These are phyloP conservation scores for Drepana falcataria DNA, from an alignment of 2,888 invertebrate species.

Conservation along the genomic window DNA sequence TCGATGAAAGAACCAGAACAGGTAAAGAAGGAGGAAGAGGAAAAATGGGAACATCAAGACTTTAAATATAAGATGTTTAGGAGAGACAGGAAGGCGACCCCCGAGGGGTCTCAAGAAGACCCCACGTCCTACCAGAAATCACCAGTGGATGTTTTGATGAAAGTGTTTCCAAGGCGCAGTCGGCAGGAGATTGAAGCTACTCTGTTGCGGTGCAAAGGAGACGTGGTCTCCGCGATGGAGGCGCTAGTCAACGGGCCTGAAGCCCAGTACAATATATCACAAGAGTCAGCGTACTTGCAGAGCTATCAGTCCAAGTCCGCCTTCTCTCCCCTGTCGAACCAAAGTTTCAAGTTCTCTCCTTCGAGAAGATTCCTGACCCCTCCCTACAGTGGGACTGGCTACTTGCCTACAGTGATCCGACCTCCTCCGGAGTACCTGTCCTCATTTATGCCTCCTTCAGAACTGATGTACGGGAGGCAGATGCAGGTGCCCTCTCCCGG, in stretches of 20 bases:
- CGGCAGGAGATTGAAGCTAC: slow-evolving; percentile 91
- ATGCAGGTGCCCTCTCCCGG: slow-evolving; percentile 68
- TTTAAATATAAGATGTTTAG: slow-evolving; percentile 68
- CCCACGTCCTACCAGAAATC: slow-evolving; percentile 76
- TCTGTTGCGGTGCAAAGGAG: slow-evolving; percentile 90
- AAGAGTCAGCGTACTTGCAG: slow-evolving; percentile 66
- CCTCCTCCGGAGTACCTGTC: slow-evolving; percentile 73
- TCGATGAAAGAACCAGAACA: slow-evolving; percentile 85
- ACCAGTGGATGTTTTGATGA: slow-evolving; percentile 91
- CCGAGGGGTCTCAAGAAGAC: slow-evolving; percentile 41
- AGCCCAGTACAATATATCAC: slow-evolving; percentile 57
- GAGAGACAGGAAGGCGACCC: slow-evolving; percentile 32
- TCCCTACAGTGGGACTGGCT: slow-evolving; percentile 90
- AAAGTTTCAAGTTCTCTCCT: slow-evolving; percentile 81
- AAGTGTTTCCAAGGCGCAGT: slow-evolving; percentile 93
- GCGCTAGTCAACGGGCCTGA: slow-evolving; percentile 85
- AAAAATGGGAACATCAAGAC: slow-evolving; percentile 63
- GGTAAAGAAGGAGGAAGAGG: slow-evolving; percentile 71
- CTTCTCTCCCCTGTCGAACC: slow-evolving; percentile 85
- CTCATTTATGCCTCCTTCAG: slow-evolving; percentile 67
- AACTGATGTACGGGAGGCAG: slow-evolving; percentile 69
- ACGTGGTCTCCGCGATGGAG: slow-evolving; percentile 95
- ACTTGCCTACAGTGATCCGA: slow-evolving; percentile 86
- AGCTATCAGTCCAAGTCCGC: slow-evolving; percentile 83
- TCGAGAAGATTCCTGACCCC: slow-evolving; percentile 89